Base-by-base conservation (phyloP, 2,113 vertebrate genomes). In the Oryzias javanicus region DNA sequence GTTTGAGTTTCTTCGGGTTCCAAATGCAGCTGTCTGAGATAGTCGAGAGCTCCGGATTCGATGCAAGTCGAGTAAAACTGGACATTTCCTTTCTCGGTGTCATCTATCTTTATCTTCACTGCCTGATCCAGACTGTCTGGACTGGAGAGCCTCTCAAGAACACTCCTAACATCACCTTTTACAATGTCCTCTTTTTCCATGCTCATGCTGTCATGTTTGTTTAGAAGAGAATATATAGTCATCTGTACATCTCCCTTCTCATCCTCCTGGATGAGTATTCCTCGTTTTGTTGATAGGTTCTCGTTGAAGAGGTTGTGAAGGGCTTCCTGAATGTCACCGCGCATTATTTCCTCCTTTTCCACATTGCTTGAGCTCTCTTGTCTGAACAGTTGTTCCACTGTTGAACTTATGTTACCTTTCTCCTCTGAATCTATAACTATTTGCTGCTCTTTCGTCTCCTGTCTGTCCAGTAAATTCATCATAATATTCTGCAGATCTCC, bases 61-160 rank as follows among this genome's bases (percentile, higher is more conserved):
- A 97, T 97, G 63, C 95, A 96, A 3, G 92, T 96, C 22, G 94
- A 95, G 74, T 93, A 96, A 90, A 97, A 95, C 55, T 89, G 90
- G 64, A 97, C 95, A 52, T 96, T 94, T 72, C 95, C 95, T 29
- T 90, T 94, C 78, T 96, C 94, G 3, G 76, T 84, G 15, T 93
- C 93, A 66, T 92, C 89, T 17, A 96, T 84, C 76, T 89, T 91
- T 76, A 92, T 90, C 75, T 65, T 93, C 52, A 86, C 60, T 19
- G 76, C 49, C 70, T 87, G 72, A 67, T 91, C 88, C 58, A 60
- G 48, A 40, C 79, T 87, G 55, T 90, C 89, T 73, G 76, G 25
- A 29, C 83, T 92, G 50, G 90, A 90, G 6, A 95, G 82, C 70
- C 68, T 92, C 70, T 93, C 83, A 67, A 96, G 91, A 44, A 92